These are phyloP conservation scores for Formicarius rufipectus DNA, from an alignment of 2,113 vertebrate genomes.

Conservation along the genomic window DNA sequence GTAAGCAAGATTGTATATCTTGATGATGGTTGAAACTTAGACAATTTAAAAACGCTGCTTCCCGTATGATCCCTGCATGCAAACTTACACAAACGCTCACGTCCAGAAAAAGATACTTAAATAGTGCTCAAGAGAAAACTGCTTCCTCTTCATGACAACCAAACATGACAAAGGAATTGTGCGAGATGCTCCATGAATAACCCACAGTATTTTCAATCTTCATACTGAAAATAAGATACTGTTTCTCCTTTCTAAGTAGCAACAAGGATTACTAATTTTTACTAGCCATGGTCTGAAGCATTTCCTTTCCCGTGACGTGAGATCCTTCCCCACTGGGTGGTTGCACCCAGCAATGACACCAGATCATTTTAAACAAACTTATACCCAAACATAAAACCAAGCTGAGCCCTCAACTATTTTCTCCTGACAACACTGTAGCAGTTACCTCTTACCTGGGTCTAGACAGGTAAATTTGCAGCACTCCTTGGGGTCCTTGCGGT, in stretches of 20 bases:
- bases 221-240: not conserved
- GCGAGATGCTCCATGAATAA: not conserved
- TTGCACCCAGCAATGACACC: not conserved
- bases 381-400: not conserved
- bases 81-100: not conserved
- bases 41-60: not conserved
- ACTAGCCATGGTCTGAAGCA: not conserved
- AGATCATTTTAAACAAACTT: not conserved
- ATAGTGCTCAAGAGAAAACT: not conserved
- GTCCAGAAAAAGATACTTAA: not conserved
- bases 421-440: not conserved
- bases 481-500: conserved; percentile 94
- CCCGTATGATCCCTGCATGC: not conserved
- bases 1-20: not conserved
- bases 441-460: conserved; percentile 83
- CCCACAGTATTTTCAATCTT: not conserved
- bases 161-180: not conserved
- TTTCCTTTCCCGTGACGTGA: not conserved
- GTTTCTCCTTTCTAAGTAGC: not conserved
- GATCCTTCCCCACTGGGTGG: not conserved
- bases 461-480: conserved; percentile 98
- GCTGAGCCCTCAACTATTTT: not conserved
- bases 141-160: not conserved
- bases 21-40: not conserved
- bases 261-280: not conserved